Base-by-base conservation (phyloP, 92 coral and sea anemone species). In the Phenganax stokvisi region DNA sequence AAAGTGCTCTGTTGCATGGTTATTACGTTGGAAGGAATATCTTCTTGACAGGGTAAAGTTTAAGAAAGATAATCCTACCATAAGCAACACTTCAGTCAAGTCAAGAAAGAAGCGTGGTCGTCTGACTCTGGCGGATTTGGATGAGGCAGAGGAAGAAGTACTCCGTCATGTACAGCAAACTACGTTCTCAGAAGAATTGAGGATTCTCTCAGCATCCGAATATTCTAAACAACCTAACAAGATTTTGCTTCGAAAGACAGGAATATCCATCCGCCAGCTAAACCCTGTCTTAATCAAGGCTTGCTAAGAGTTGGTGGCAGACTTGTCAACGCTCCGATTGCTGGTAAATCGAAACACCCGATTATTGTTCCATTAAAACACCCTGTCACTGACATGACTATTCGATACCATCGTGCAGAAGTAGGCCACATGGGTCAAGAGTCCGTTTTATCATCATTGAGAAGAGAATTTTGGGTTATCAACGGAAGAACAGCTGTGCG, bases 1-100 rank as follows among this genome's bases (percentile, higher is more conserved):
- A 51, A 89, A 84, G 65, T 54, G 65, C 60, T 81, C 92, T 13
- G 82, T 90, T n/a, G 84, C 87, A 0, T 89, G 87, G 92, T 56
- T 84, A 68, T 71, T 85, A 76, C 75, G 90, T 10, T 87, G 64
- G 61, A 90, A 87, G 81, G 69, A 31, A 72, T 83, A 61, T 28
- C 28, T 47, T 27, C 47, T 37, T 37, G 47, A 37, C 47, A 37
- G 47, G 47, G 47, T 37, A 37, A 37, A 37, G 47, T 37, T 37
- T 37, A 37, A 37, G 47, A 37, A 37, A 37, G 47, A 37, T 37
- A 37, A 37, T 37, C 47, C 47, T 37, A 37, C 47, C 47, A 37
- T 37, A 37, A 37, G 47, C 47, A 37, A 37, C 47, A 37, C 47
- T 37, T 37, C 55, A 61, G 15, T 71, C 76, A 63, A 25, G 27